phyloP scores from a whole-genome alignment of 2,797 vertebrate genomes.

The Novumbra hubbsi region DNA sequence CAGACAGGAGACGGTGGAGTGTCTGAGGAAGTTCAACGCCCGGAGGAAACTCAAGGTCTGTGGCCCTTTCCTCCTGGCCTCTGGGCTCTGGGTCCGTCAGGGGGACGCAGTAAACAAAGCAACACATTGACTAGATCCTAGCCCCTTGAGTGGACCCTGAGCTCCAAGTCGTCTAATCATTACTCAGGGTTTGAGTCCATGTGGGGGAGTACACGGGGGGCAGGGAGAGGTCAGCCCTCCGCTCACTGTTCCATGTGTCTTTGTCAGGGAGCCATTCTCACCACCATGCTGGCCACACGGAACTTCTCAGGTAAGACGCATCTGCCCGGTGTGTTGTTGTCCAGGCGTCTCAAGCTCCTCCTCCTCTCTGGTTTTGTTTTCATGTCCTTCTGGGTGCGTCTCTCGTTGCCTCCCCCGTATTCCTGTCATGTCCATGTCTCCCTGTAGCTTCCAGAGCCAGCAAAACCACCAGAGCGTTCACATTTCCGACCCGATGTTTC shows the following conservation, averaged over 20 bases:
- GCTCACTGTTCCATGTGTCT: neutral
- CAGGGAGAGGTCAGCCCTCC: no score
- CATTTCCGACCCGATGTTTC: neutral
- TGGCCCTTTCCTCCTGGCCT: neutral
- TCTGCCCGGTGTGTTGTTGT: neutral
- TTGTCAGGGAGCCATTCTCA: neutral
- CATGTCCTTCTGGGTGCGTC: neutral
- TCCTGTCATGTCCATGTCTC: neutral
- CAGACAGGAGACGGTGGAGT: slow-evolving; percentile 97
- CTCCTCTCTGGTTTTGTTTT: neutral
- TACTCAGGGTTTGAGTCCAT: no score
- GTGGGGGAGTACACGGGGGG: no score
- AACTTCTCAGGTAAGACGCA: neutral
- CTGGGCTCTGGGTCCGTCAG: no score
- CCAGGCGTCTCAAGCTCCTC: neutral
- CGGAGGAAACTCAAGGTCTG: slow-evolving; percentile 94
- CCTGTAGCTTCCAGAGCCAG: neutral
- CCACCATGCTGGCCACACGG: neutral
- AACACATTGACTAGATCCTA: no score
- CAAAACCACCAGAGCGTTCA: neutral
- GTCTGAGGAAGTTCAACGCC: slow-evolving; percentile 98
- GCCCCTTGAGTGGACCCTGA: no score
- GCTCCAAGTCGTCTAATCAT: no score
- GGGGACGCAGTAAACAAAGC: no score
- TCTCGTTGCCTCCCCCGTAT: neutral